Base-by-base conservation (phyloP, 53 echinoderm and acorn worm genomes). In the Holothuria leucospilota region DNA sequence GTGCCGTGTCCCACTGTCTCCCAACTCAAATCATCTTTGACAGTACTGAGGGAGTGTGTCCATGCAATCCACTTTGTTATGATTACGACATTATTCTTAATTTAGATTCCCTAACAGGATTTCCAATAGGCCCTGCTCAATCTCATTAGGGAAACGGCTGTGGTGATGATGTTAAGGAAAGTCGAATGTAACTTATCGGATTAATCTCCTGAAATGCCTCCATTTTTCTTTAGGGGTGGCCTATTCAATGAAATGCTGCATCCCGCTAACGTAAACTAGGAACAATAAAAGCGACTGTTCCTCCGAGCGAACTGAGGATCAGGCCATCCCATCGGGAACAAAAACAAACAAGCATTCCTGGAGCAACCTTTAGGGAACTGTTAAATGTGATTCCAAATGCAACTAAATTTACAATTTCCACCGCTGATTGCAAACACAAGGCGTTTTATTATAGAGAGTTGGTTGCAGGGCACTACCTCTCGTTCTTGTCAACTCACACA, bases 331-430 rank as follows among this genome's bases (percentile, higher is more conserved):
- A 49, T 75, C 75, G 75, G 51, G 75, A 75, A 75, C 51, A 16
- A 75, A 75, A 75, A 75, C 75, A 75, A 75, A 75, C 75, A 75
- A 52, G 75, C 49, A 75, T 75, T 75, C 51, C 75, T 75, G 75
- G 18, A 75, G 51, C 24, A 26, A 75, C 75, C 49, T 75, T 75
- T 23, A 42, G 75, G 75, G 75, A 75, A 75, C 75, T 51, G 75
- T 75, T 75, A 75, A 75, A 75, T 75, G 75, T 21, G 75, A 75
- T 75, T 75, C 75, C 75, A 13, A 27, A 12, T 75, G 75, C 75
- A 75, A 51, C 75, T 21, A 75, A 75, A 75, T 75, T 75, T 75
- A 21, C 51, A 75, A 75, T 75, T 75, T 75, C 75, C 75, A 75
- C 24, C 20, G 27, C 51, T 75, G 75, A 75, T 49, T 75, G 75